phyloP scores from a whole-genome alignment of 2,797 vertebrate genomes.

The Chelmon rostratus region DNA sequence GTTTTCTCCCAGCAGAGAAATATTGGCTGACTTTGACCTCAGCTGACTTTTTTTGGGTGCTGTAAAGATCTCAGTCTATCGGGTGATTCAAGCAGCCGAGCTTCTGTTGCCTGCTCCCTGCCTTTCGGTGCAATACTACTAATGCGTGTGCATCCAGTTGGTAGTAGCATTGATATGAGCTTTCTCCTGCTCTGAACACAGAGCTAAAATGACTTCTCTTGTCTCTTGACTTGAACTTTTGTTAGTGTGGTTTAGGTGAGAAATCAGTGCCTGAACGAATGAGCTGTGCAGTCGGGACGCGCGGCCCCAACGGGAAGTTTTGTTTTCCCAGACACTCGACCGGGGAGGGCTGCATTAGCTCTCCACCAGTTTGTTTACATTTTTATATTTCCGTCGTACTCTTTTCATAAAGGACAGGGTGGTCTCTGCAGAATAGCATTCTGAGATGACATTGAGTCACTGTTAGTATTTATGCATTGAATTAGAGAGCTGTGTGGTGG shows the following conservation, averaged over 20 bases:
- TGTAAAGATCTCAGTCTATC: not conserved
- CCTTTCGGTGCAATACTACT: not conserved
- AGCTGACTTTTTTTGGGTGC: not conserved
- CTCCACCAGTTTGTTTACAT: constrained; percentile 63
- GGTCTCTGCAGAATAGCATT: not conserved
- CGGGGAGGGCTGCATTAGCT: constrained; percentile 1
- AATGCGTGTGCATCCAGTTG: not conserved
- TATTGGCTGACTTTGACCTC: not conserved
- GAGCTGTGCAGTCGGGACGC: constrained; percentile 17
- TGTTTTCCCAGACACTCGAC: not conserved
- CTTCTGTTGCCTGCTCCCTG: not conserved
- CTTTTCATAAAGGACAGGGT: not conserved
- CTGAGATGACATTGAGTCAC: constrained; percentile 5
- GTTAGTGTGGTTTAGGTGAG: not conserved
- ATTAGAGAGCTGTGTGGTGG: not conserved
- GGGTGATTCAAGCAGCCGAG: not conserved
- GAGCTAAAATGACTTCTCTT: not conserved
- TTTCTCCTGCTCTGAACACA: not conserved
- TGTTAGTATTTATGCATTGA: constrained; percentile 39
- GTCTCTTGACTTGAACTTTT: not conserved
- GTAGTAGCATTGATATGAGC: not conserved
- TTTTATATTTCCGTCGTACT: constrained; percentile 42
- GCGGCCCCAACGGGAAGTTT: too few relatives aligned
- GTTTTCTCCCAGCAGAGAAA: not conserved
- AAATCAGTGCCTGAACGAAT: constrained; percentile 65